Evolutionary conservation across 2,797 vertebrate genomes (phyloP).

Genomic region (Pangasius sanitwongsei): DNA sequence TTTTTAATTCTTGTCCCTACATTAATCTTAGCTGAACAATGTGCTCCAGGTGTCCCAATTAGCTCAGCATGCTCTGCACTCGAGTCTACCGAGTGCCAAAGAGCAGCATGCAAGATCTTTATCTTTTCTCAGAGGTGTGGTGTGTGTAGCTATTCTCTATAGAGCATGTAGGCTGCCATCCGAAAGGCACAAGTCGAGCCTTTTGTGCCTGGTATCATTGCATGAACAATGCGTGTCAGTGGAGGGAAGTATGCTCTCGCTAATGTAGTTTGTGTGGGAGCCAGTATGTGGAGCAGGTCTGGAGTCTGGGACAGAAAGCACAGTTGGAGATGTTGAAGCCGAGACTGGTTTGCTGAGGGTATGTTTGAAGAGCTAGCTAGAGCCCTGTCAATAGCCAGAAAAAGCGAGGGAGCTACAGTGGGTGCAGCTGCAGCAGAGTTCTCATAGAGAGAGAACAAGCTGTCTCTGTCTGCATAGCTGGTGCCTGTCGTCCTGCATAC

Average conservation of each 20-base stretch:
- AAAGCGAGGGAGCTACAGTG: conserved; percentile 23
- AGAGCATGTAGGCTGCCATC: neutral
- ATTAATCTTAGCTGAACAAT: conserved; percentile 13
- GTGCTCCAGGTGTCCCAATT: conserved; percentile 31
- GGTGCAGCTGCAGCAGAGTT: conserved; percentile 48
- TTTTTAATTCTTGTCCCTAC: neutral
- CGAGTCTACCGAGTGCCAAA: neutral
- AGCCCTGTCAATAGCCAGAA: conserved; percentile 26
- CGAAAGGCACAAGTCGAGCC: neutral
- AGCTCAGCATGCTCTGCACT: conserved; percentile 16
- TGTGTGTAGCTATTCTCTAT: neutral
- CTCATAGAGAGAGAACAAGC: conserved; percentile 44
- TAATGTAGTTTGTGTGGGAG: neutral
- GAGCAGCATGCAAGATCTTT: neutral
- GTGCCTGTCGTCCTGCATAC: conserved; percentile 42
- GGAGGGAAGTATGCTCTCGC: neutral
- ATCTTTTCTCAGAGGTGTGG: conserved; percentile 16
- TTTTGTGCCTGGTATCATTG: conserved; percentile 26
- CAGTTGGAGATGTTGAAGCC: conserved; percentile 39
- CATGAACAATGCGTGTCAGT: conserved; percentile 10
- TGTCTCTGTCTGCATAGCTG: conserved; percentile 48
- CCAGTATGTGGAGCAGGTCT: conserved; percentile 1
- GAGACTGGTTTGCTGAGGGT: neutral
- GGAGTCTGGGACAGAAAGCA: conserved; percentile 20
- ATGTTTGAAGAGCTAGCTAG: conserved; percentile 29